Conservation (phyloP, 2,888 invertebrate genomes). For the Apamea anceps region DNA sequence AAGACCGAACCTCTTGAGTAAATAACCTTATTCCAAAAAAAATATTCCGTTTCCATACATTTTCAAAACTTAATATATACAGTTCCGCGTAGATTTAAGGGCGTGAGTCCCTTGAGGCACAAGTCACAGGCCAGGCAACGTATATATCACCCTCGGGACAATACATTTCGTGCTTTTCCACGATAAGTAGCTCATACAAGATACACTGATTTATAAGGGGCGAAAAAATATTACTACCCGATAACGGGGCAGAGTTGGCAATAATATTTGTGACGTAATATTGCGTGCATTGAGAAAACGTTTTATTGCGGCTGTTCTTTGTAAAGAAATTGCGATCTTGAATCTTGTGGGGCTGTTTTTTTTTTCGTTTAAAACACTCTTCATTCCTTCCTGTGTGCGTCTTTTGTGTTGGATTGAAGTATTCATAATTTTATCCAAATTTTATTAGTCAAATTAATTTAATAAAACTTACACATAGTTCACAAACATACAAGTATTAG, state of each 20-base stretch:
- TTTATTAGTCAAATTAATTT: background rate
- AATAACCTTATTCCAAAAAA: slow-evolving; percentile 57
- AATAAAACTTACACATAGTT: no score
- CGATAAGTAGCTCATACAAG: slow-evolving; percentile 85
- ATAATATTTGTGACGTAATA: slow-evolving; percentile 65
- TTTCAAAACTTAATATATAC: slow-evolving; percentile 70
- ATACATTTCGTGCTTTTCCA: slow-evolving; percentile 82
- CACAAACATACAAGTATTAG: no score
- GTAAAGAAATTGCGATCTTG: slow-evolving; percentile 33
- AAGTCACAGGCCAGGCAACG: slow-evolving; percentile 76
- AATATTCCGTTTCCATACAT: slow-evolving; percentile 61
- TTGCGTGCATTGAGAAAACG: slow-evolving; percentile 65
- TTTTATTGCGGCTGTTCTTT: slow-evolving; percentile 50
- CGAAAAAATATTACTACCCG: slow-evolving; percentile 78
- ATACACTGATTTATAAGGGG: slow-evolving; percentile 85
- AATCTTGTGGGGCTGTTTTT: slow-evolving; percentile 29
- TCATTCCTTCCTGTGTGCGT: background rate
- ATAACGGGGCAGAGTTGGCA: slow-evolving; percentile 69
- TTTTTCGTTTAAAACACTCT: slow-evolving; percentile 14
- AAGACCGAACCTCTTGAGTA: slow-evolving; percentile 42
- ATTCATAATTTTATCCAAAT: background rate
- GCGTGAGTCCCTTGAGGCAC: slow-evolving; percentile 71
- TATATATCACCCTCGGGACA: slow-evolving; percentile 83
- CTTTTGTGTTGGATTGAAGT: slow-evolving; percentile 10
- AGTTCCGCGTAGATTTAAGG: slow-evolving; percentile 65